A percentile compares a stretch with the other conserved stretches of the same genome.
phyloP scores from a whole-genome alignment of 64 coral and sea anemone species.

The Catalaphyllia jardinei region DNA sequence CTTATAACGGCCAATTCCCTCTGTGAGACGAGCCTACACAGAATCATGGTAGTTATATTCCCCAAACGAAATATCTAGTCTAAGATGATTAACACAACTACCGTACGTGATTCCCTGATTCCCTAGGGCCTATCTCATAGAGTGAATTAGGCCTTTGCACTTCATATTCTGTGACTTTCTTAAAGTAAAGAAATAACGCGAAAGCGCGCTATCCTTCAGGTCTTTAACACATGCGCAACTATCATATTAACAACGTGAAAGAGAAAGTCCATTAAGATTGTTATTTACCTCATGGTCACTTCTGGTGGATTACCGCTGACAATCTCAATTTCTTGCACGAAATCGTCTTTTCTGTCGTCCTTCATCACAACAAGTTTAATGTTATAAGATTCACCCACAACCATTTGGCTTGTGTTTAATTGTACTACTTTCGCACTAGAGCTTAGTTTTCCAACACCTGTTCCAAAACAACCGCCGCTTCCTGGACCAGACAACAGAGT shows the following conservation, averaged over 20 bases:
- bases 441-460: conserved; percentile 72
- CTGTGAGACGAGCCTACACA: too few species aligned
- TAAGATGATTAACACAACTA: too few species aligned
- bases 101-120: too few species aligned
- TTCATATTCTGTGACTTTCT: too few species aligned
- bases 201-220: not conserved
- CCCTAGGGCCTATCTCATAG: too few species aligned
- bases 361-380: conserved; percentile 74
- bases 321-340: conserved; percentile 68
- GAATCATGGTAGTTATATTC: too few species aligned
- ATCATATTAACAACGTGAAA: too few species aligned
- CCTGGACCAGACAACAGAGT: not conserved
- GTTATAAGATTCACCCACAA: conserved; percentile 33
- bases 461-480: conserved; percentile 81
- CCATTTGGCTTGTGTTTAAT: conserved; percentile 59
- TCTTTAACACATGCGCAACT: not conserved
- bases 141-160: too few species aligned
- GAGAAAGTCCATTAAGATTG: too few species aligned
- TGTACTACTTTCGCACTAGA: not conserved
- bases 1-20: not conserved
- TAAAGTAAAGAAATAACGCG: too few species aligned
- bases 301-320: conserved; percentile 74
- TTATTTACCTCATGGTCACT: conserved; percentile 73
- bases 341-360: not conserved
- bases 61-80: not conserved